Evolutionary conservation across 2,888 invertebrate species (phyloP), one percentile per base, ranked within the genome.

Genomic region (Eupsilia transversa): DNA sequence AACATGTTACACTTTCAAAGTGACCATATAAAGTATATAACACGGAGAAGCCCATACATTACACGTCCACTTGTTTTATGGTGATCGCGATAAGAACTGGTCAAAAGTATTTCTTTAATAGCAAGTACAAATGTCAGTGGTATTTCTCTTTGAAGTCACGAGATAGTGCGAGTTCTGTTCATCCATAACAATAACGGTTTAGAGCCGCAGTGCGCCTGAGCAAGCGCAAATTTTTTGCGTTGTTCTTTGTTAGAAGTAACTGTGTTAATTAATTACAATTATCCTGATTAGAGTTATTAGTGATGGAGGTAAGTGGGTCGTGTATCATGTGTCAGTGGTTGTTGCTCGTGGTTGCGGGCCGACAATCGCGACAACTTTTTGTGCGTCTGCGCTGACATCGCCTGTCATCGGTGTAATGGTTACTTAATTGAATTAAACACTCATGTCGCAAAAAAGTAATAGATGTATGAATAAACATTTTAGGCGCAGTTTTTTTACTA

Each of bases 231-330:
- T 89, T 90, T 91, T 91, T 89, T 89, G 80, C 85, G 79, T 80
- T 75, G 80, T 77, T 90, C 92, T 91, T 91, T 93, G 93, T 92
- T 93, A 86, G 84, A 87, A 88, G 91, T 85, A 94, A 94, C 93
- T 93, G 93, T 94, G 92, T 92, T 93, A 93, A 93, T 95, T 94
- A 94, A 94, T 94, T 92, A 93, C 91, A 91, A 91, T 90, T 92
- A 91, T 92, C 92, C 93, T 94, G 93, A 94, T 94, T 93, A 93
- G 87, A 86, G 90, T 91, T 91, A 92, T 92, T 91, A 92, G 88
- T 89, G 86, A 91, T 90, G 89, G 89, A 89, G 89, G 91, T 91
- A 92, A 93, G 92, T 94, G 82, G 94, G 94, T 90, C 93, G 90
- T 79, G 85, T 87, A 89, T 90, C 91, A 90, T 83, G 84, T 90